Percentiles rank a stretch among this genome's conserved stretches.
phyloP scores from a whole-genome alignment of 2,113 vertebrate species.

The Engraulis encrasicolus region DNA sequence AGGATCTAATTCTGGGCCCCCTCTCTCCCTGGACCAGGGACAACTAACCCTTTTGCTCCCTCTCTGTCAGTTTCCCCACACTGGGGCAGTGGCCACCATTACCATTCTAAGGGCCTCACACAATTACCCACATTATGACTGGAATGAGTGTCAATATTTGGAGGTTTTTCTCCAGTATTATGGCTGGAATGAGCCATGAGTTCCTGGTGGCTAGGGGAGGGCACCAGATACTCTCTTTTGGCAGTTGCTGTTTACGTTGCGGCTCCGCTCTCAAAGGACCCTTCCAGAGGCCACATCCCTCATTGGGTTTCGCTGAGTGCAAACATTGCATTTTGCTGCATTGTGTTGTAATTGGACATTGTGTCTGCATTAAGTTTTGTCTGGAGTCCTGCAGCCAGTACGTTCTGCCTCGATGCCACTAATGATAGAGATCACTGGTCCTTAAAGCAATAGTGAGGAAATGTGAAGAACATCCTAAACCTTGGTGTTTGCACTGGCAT shows the following conservation, averaged over 20 bases:
- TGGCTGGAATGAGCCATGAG: constrained; percentile 15
- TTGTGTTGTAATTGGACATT: constrained; percentile 15
- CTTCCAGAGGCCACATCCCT: constrained; percentile 15
- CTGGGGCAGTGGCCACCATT: not conserved
- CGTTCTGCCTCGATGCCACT: not conserved
- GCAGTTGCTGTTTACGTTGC: not conserved
- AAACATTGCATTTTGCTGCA: not conserved
- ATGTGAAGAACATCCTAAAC: not conserved
- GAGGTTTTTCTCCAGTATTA: not conserved
- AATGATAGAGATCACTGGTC: not conserved
- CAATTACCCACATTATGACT: constrained; percentile 17
- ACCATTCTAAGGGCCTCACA: not conserved
- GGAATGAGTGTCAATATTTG: constrained; percentile 18
- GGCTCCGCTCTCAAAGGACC: not conserved
- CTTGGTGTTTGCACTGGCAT: not conserved
- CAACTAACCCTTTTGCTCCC: too few species aligned
- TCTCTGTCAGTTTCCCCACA: too few species aligned
- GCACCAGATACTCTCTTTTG: not conserved
- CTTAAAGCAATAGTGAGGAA: not conserved
- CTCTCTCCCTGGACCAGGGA: too few species aligned
- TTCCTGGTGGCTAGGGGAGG: not conserved
- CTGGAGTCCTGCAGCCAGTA: not conserved
- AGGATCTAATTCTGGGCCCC: too few species aligned
- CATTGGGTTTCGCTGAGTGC: constrained; percentile 11
- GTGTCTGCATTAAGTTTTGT: not conserved